Conservation (phyloP, 2,888 invertebrate species). For the Plutella xylostella region DNA sequence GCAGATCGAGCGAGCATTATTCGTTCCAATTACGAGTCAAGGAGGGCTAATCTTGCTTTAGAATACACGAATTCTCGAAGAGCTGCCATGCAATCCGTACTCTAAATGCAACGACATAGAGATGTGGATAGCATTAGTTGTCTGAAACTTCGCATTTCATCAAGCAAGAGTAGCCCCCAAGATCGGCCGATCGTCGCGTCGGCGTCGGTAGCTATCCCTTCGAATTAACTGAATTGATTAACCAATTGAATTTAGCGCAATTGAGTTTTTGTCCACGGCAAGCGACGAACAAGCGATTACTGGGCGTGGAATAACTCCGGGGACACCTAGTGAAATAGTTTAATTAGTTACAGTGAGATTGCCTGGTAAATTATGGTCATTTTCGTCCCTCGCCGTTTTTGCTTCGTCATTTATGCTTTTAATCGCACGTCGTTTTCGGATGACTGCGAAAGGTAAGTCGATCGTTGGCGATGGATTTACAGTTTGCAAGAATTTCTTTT, state of each 20-base stretch:
- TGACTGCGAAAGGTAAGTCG: too few species aligned
- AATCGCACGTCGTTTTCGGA: too few species aligned
- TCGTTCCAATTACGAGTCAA: constrained; percentile 61
- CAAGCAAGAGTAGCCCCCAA: too few species aligned
- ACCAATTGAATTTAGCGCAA: constrained; percentile 55
- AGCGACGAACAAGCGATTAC: constrained; percentile 24
- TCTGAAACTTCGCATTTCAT: too few species aligned
- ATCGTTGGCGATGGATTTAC: neutral
- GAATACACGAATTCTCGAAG: too few species aligned
- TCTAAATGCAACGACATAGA: too few species aligned
- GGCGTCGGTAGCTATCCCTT: constrained; percentile 39
- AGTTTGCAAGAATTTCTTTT: neutral
- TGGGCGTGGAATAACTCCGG: constrained; percentile 18
- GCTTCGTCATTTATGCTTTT: too few species aligned
- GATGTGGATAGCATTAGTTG: too few species aligned
- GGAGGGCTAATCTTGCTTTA: too few species aligned
- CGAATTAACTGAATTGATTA: constrained; percentile 63
- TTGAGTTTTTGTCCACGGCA: constrained; percentile 40
- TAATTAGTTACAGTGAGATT: constrained; percentile 15
- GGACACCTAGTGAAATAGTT: constrained; percentile 20
- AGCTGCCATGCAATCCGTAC: too few species aligned
- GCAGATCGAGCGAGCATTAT: constrained; percentile 33
- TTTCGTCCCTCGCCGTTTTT: neutral
- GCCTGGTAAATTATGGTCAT: constrained; percentile 6
- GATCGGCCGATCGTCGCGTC: constrained; percentile 26